Evolutionary conservation across 1,140 invertebrate species (phyloP), one percentile per base, ranked within the genome.

Genomic region (Heliconius eleuchia): DNA sequence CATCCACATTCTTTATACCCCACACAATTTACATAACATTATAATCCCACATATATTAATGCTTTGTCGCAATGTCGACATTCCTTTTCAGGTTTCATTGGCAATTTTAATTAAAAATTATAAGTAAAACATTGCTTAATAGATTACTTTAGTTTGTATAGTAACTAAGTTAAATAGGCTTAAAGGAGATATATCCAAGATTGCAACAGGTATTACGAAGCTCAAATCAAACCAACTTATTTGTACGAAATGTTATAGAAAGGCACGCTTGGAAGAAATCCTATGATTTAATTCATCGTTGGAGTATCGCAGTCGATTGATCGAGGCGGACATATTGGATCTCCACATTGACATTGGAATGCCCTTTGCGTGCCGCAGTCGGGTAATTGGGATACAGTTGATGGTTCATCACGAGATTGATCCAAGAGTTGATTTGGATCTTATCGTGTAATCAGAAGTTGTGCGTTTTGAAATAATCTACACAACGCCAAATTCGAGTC

Each of bases 181-280:
- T 78, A 78, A 79, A 42, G 76, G 74, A 81, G 71, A 77, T 55
- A 71, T 71, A 71, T 74, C 42, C 71, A 77, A 80, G 79, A 79
- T 52, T 18, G 7, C 50, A 18, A 86, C 7, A 84, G 83, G 88
- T 86, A 84, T 77, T 81, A 74, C 81, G 81, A 79, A 85, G 83
- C 83, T 74, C 78, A 78, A 80, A 83, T 83, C 78, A 80, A 77
- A 83, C 85, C 88, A 86, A 90, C 92, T 93, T 88, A 92, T 90
- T 88, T 94, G 88, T 89, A 87, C 88, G 86, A 91, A 92, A 94
- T 94, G 92, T 94, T 94, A 94, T 94, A 94, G 93, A 93, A 92
- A 90, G 87, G 91, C 89, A 90, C 87, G 85, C 89, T 91, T 88
- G 89, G 93, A 93, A 88, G 92, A 92, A 93, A 94, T 89, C 91